Conservation (phyloP, 2,888 invertebrate species). For the Clanis bilineata region DNA sequence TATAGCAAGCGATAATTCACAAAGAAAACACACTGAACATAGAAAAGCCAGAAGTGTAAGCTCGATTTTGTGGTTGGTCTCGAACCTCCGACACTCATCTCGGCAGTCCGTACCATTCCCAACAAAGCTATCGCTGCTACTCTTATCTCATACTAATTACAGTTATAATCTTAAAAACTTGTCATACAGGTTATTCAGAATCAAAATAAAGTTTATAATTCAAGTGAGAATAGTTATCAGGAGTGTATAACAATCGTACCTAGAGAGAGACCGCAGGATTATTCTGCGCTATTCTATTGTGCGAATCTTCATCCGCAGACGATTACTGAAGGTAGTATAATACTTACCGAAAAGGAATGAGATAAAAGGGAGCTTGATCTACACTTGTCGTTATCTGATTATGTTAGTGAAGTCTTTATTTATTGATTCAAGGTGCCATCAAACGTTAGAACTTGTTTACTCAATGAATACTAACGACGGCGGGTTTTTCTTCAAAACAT, state of each 20-base stretch:
- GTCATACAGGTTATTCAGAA: not conserved
- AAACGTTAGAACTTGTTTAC: not conserved
- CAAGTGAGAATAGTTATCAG: not conserved
- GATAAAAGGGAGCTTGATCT: conserved; percentile 15
- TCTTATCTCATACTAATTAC: too few species aligned
- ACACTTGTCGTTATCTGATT: conserved; percentile 11
- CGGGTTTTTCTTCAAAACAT: not conserved
- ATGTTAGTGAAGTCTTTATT: conserved; percentile 10
- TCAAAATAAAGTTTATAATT: too few species aligned
- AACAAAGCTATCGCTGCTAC: too few species aligned
- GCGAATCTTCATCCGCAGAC: conserved; percentile 3
- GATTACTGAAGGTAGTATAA: conserved; percentile 2
- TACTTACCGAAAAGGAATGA: conserved; percentile 11
- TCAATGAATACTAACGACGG: not conserved
- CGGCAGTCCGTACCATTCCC: too few species aligned
- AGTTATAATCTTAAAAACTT: too few species aligned
- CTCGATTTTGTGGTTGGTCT: too few species aligned
- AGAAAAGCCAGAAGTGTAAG: too few species aligned
- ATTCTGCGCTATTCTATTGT: conserved; percentile 16
- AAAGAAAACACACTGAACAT: too few species aligned
- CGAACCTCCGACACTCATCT: too few species aligned
- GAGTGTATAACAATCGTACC: conserved; percentile 1
- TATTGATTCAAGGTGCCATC: not conserved
- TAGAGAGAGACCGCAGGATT: conserved; percentile 3
- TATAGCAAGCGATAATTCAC: too few species aligned